These are phyloP conservation scores for Pholis gunnellus DNA, from an alignment of 2,113 vertebrate genomes.

Conservation along the genomic window DNA sequence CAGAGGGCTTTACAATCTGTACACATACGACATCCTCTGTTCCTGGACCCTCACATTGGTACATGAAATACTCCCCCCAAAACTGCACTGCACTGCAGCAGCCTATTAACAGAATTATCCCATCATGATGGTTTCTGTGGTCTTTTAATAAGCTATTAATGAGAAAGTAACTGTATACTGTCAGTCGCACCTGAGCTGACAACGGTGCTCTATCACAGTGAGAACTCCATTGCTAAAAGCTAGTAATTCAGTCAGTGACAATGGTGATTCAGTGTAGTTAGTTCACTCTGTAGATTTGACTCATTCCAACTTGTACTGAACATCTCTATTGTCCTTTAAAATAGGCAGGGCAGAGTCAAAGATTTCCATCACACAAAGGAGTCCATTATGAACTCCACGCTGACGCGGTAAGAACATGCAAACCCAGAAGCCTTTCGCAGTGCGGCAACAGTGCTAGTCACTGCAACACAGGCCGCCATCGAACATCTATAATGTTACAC, in stretches of 20 bases:
- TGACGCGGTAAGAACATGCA: too few relatives aligned
- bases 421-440: too few relatives aligned
- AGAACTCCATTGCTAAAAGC: not conserved
- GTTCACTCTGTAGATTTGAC: not conserved
- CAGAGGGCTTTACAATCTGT: too few relatives aligned
- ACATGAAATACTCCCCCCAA: too few relatives aligned
- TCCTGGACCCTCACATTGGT: too few relatives aligned
- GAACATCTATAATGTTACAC: not conserved
- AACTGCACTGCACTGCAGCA: too few relatives aligned
- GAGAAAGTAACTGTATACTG: not conserved
- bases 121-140: not conserved
- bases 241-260: not conserved
- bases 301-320: not conserved
- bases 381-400: not conserved
- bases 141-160: not conserved
- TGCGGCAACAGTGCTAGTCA: not conserved
- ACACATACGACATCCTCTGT: too few relatives aligned
- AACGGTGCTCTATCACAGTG: not conserved
- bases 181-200: not conserved
- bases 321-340: not conserved
- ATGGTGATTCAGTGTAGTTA: not conserved
- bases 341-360: not conserved
- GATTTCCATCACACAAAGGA: not conserved
- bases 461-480: not conserved
- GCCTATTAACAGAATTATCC: not conserved